A percentile compares a stretch with the other conserved stretches of the same genome.
These are phyloP conservation scores for Strigamia crassipes DNA, from an alignment of 2,888 invertebrate genomes.

Conservation along the genomic window DNA sequence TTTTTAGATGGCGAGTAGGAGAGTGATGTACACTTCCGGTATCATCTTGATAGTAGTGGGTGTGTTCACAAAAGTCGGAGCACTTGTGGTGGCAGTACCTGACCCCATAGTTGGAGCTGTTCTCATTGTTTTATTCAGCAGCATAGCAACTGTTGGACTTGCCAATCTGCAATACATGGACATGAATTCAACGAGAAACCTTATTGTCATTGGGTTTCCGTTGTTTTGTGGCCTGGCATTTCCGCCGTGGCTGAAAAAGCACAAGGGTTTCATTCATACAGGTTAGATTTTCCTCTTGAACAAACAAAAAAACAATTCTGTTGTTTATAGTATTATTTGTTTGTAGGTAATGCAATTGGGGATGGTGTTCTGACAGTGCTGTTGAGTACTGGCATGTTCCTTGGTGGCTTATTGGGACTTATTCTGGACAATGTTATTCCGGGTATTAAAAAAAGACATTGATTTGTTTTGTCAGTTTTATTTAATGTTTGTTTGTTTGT, in stretches of 20 bases:
- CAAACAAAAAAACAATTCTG: no score
- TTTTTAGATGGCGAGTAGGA: constrained; percentile 70
- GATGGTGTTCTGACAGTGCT: constrained; percentile 75
- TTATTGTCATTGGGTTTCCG: constrained; percentile 72
- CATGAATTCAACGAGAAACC: constrained; percentile 63
- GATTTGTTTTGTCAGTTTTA: no score
- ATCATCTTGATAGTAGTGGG: constrained; percentile 75
- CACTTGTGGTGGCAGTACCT: constrained; percentile 78
- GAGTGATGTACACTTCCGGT: constrained; percentile 78
- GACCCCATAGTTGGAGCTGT: constrained; percentile 80
- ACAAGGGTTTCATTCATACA: constrained; percentile 68
- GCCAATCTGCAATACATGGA: constrained; percentile 81
- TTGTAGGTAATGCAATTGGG: constrained; percentile 65
- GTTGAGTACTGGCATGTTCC: constrained; percentile 75
- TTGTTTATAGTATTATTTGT: no score
- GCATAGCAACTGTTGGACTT: constrained; percentile 78
- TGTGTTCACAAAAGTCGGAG: constrained; percentile 75
- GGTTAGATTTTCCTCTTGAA: constrained; percentile 39
- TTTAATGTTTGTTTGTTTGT: background rate
- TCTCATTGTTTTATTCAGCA: constrained; percentile 81
- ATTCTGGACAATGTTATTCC: constrained; percentile 76
- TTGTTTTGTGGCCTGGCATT: constrained; percentile 82
- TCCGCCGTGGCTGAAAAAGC: constrained; percentile 73
- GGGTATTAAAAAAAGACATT: constrained; percentile 65
- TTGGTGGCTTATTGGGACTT: constrained; percentile 74